Conservation (phyloP, 1,140 invertebrate genomes). For the Chymomyza costata region DNA sequence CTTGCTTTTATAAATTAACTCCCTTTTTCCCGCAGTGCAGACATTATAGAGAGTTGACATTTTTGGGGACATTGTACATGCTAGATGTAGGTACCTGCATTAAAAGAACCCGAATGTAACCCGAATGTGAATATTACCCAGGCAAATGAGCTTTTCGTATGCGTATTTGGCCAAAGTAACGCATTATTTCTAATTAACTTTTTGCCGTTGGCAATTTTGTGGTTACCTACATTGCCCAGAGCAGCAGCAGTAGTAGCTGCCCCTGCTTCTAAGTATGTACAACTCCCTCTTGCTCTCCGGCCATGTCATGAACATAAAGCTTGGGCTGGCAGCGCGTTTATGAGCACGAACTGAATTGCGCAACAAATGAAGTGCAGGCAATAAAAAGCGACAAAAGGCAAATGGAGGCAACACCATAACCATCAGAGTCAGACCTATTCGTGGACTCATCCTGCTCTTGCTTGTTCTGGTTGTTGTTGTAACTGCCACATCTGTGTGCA, state of each 20-base stretch:
- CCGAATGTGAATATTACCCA: no score
- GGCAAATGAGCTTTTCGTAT: constrained; percentile 58
- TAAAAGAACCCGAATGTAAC: no score
- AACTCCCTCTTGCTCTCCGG: no score
- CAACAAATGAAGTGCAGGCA: constrained; percentile 71
- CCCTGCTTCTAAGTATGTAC: no score
- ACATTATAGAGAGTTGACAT: no score
- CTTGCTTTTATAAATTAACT: no score
- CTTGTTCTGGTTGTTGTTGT: no score
- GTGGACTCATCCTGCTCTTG: neutral
- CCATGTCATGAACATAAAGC: neutral
- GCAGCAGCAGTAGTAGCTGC: neutral
- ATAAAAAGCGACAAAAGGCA: constrained; percentile 71
- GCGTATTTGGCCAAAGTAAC: constrained; percentile 37
- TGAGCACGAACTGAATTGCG: constrained; percentile 53
- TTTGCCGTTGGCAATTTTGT: constrained; percentile 42
- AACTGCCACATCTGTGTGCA: constrained; percentile 14
- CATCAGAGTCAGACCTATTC: no score
- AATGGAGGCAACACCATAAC: constrained; percentile 48
- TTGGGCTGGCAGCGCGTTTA: constrained; percentile 36
- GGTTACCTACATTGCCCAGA: constrained; percentile 33
- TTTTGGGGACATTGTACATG: no score
- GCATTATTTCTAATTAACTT: constrained; percentile 74
- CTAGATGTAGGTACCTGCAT: no score
- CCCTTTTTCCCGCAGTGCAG: no score